phyloP scores from a whole-genome alignment of 2,888 invertebrate species.

The Acanthacorydalis orientalis region DNA sequence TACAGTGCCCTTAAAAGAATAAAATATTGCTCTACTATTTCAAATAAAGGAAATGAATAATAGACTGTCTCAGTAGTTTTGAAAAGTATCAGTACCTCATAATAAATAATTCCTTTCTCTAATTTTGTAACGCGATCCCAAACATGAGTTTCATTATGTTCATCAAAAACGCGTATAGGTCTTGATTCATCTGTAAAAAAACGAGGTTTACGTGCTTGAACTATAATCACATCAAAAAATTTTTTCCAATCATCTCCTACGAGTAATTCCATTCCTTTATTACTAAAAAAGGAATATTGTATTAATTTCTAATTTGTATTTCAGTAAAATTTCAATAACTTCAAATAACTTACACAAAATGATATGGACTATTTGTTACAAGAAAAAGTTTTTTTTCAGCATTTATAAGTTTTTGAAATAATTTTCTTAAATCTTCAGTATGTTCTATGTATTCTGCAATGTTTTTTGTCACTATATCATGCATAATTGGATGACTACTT shows the following conservation, averaged over 20 bases:
- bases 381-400: slow-evolving; percentile 80
- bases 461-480: slow-evolving; percentile 68
- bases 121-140: slow-evolving; percentile 83
- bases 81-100: slow-evolving; percentile 45
- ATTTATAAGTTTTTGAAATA: slow-evolving; percentile 56
- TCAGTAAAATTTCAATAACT: too few species aligned
- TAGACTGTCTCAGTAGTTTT: too few species aligned
- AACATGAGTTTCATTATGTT: slow-evolving; percentile 59
- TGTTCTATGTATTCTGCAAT: slow-evolving; percentile 64
- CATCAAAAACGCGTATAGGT: slow-evolving; percentile 79
- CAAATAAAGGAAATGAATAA: not conserved
- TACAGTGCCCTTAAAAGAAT: slow-evolving; percentile 65
- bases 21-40: not conserved
- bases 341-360: slow-evolving; percentile 68
- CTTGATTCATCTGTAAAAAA: slow-evolving; percentile 89
- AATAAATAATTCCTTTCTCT: slow-evolving; percentile 79
- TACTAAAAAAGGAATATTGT: slow-evolving; percentile 33
- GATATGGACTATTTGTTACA: slow-evolving; percentile 91
- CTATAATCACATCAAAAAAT: slow-evolving; percentile 86
- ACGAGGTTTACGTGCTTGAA: slow-evolving; percentile 87
- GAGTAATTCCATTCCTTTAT: slow-evolving; percentile 80
- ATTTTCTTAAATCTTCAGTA: slow-evolving; percentile 51
- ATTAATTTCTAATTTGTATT: too few species aligned
- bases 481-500: slow-evolving; percentile 78
- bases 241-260: slow-evolving; percentile 80